Conservation (phyloP, 2,797 vertebrate species). For the Channallabes apus region DNA sequence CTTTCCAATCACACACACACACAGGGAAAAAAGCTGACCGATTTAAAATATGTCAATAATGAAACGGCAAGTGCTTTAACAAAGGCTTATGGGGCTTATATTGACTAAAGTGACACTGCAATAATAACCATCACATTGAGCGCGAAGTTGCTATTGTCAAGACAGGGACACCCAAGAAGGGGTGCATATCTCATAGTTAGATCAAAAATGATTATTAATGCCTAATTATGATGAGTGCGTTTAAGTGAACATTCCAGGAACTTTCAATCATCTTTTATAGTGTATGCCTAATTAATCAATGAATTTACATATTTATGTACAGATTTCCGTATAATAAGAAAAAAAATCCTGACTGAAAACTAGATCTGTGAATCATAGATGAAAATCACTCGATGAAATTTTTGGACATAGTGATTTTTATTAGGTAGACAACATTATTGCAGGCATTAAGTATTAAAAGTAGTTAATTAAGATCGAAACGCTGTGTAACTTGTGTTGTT, state of each 20-base stretch:
- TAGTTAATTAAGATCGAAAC: no score
- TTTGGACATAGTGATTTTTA: no score
- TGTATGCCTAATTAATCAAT: neutral
- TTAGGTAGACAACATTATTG: no score
- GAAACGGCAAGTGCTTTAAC: conserved; percentile 17
- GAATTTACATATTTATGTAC: neutral
- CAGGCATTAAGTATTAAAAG: no score
- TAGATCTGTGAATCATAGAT: no score
- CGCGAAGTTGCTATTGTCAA: neutral
- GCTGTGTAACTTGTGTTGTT: no score
- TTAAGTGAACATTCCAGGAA: neutral
- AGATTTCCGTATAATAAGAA: neutral
- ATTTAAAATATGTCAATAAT: conserved; percentile 11
- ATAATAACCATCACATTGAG: conserved; percentile 9
- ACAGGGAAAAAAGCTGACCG: conserved; percentile 25
- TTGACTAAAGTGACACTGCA: conserved; percentile 14
- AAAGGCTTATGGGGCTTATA: conserved; percentile 1
- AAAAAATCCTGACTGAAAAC: neutral
- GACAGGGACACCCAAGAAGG: neutral
- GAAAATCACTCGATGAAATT: no score
- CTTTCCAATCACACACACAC: conserved; percentile 10
- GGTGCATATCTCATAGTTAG: neutral
- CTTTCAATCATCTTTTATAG: neutral
- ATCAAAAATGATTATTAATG: neutral
- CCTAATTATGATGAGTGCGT: no score